Evolutionary conservation across 1,140 invertebrate species (phyloP), one percentile per base, ranked within the genome.

Genomic region (Spodoptera litura): DNA sequence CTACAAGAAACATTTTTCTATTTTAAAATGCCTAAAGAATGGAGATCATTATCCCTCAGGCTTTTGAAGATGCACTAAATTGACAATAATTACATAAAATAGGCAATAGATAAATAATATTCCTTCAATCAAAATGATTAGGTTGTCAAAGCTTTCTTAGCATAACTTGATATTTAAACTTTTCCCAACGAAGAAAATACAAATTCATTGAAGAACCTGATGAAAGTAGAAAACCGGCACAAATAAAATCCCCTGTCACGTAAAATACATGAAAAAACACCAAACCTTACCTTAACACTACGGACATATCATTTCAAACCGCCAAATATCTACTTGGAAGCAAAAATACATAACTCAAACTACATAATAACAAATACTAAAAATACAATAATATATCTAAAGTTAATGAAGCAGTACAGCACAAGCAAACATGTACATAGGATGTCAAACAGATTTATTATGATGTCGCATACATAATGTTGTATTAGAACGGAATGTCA

Each of bases 341-440:
- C 59, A 66, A n/a, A 52, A 38, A 20, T 38, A 58, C 38, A 70
- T 35, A 70, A 64, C 20, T 68, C 64, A 59, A 51, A 75, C 72
- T 74, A 74, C 72, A 66, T 44, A 70, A 52, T 53, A 70, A 44
- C 38, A 44, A 35, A 55, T 31, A 58, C 44, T 61, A 62, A 27
- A 31, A 27, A 62, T 70, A 56, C 31, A 31, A 52, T 62, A 20
- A 76, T 55, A n/a, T 31, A 38, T 20, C 59, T 55, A 76, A 35
- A 68, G 38, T 52, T 70, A 70, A 52, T 44, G 4, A 64, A 53
- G 59, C 74, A 51, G 12, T 27, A 77, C 74, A 77, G 74, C 74
- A 77, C 74, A 77, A 77, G 74, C 74, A 56, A 52, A 77, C 20
- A 64, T 74, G 58, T 52, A 15, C 12, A 64, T 49, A 38, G 8